Evolutionary conservation across 1,140 invertebrate species (phyloP).

Genomic region (Phymastichus coffea): DNA sequence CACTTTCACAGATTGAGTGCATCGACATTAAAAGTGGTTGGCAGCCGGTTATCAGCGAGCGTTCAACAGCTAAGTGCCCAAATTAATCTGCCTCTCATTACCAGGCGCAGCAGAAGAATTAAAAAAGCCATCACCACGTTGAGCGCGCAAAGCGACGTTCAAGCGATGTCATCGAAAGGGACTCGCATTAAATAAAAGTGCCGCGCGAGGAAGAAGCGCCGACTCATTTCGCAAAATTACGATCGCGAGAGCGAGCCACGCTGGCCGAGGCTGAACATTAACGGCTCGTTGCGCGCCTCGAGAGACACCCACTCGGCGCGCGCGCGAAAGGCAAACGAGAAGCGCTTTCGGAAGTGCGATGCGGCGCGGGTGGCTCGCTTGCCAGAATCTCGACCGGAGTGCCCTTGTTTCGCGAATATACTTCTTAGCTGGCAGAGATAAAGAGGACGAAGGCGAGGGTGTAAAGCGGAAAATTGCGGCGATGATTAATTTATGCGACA

Average conservation of each 20-base stretch:
- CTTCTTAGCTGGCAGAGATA: too few species aligned
- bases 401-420: slow-evolving; percentile 8
- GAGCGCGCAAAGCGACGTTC: too few species aligned
- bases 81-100: too few species aligned
- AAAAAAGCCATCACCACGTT: too few species aligned
- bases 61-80: too few species aligned
- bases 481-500: slow-evolving; percentile 25
- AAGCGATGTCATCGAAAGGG: too few species aligned
- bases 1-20: too few species aligned
- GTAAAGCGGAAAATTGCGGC: not conserved
- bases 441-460: not conserved
- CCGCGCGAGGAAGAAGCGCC: not conserved
- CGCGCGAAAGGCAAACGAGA: slow-evolving; percentile 24
- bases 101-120: too few species aligned
- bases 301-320: slow-evolving; percentile 34
- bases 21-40: too few species aligned
- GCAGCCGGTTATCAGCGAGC: too few species aligned
- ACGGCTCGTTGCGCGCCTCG: slow-evolving; percentile 43
- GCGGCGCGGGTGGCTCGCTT: not conserved
- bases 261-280: slow-evolving; percentile 36
- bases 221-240: slow-evolving; percentile 15
- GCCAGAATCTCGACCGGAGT: slow-evolving; percentile 5
- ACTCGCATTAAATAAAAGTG: not conserved
- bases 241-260: not conserved
- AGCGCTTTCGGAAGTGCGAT: slow-evolving; percentile 21